Evolutionary conservation across 2,113 vertebrate genomes (phyloP).

Genomic region (Hippocampus comes): DNA sequence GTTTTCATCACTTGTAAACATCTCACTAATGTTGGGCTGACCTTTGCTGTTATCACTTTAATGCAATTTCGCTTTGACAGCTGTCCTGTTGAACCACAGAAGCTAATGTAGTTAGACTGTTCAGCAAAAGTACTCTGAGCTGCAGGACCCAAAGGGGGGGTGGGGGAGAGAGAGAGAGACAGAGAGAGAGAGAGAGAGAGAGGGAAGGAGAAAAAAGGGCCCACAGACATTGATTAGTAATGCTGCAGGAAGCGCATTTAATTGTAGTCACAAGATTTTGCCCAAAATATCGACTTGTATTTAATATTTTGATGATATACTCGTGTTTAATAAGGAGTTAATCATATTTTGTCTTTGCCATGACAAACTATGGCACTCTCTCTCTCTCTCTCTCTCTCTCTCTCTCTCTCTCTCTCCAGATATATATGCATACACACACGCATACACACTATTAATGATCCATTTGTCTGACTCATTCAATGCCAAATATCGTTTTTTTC

Average conservation of each 20-base stretch:
- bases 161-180: too few species aligned
- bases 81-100: slow-evolving; percentile 37
- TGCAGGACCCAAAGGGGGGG: not conserved
- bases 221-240: too few species aligned
- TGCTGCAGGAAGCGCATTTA: not conserved
- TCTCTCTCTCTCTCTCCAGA: too few species aligned
- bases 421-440: too few species aligned
- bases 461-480: too few species aligned
- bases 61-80: slow-evolving; percentile 51
- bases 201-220: not conserved
- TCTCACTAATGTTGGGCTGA: slow-evolving; percentile 48
- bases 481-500: too few species aligned
- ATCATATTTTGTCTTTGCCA: too few species aligned
- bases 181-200: not conserved
- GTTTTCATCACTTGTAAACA: slow-evolving; percentile 16
- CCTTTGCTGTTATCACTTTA: slow-evolving; percentile 63
- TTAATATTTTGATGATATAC: not conserved
- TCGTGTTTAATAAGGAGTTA: too few species aligned
- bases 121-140: not conserved
- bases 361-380: too few species aligned
- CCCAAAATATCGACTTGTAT: not conserved
- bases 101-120: slow-evolving; percentile 39
- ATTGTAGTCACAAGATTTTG: not conserved
- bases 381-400: too few species aligned
- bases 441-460: too few species aligned